Percentiles rank a stretch among this genome's conserved stretches.
These are phyloP conservation scores for Cebidichthys violaceus DNA, from an alignment of 2,113 vertebrate genomes.

Conservation along the genomic window DNA sequence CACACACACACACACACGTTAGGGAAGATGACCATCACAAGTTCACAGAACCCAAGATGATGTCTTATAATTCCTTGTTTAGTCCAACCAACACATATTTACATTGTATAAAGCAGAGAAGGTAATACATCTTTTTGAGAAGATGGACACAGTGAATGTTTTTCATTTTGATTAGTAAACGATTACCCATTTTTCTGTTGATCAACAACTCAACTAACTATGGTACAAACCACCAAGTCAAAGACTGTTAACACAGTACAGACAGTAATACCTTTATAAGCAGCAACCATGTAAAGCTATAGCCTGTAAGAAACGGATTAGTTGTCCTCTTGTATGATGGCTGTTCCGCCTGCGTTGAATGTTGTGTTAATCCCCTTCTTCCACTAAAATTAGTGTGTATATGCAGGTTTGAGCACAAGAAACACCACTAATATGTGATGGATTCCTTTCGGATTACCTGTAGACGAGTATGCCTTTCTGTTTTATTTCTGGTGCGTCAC, in stretches of 20 bases:
- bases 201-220: neutral
- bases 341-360: too few species aligned
- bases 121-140: neutral
- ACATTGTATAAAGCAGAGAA: neutral
- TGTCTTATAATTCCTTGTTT: neutral
- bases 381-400: neutral
- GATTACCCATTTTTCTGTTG: neutral
- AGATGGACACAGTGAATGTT: neutral
- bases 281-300: neutral
- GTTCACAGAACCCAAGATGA: neutral
- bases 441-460: neutral
- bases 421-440: too few species aligned
- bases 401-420: neutral
- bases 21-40: too few species aligned
- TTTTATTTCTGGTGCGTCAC: too few species aligned
- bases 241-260: neutral
- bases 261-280: neutral
- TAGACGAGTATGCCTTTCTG: too few species aligned
- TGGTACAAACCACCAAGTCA: neutral
- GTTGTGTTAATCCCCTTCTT: neutral
- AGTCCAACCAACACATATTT: neutral
- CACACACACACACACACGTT: neutral
- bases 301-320: neutral
- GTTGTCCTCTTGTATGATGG: neutral
- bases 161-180: neutral